Conservation (phyloP, 2,888 invertebrate species). For the Teleiodes luculella region DNA sequence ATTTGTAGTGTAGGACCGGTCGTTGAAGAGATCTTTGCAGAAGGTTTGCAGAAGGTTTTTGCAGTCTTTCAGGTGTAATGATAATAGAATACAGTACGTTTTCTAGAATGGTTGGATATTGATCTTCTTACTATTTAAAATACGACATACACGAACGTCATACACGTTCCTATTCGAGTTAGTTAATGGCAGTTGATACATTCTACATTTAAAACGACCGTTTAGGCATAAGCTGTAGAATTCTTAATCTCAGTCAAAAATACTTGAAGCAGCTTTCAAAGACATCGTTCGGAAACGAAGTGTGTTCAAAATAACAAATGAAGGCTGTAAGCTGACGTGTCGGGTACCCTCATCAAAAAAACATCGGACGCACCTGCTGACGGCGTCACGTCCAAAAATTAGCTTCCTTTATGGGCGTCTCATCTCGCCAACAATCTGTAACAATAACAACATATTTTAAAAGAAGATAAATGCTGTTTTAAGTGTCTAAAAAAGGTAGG, state of each 20-base stretch:
- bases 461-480: not conserved
- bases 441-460: slow-evolving; percentile 24
- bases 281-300: not conserved
- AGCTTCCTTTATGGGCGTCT: slow-evolving; percentile 41
- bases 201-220: not conserved
- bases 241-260: not conserved
- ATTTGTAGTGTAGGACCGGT: too few relatives aligned
- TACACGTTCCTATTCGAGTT: too few relatives aligned
- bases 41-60: too few relatives aligned
- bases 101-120: too few relatives aligned
- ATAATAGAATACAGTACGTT: too few relatives aligned
- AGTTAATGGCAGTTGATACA: not conserved
- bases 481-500: too few relatives aligned
- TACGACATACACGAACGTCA: too few relatives aligned
- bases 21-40: too few relatives aligned
- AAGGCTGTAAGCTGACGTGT: slow-evolving; percentile 29
- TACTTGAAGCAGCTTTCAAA: slow-evolving; percentile 7
- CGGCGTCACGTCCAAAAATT: slow-evolving; percentile 33
- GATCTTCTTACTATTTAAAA: too few relatives aligned
- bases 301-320: slow-evolving; percentile 36
- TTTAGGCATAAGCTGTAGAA: not conserved
- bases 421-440: slow-evolving; percentile 47
- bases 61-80: too few relatives aligned
- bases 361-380: slow-evolving; percentile 46
- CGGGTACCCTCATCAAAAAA: slow-evolving; percentile 18